Evolutionary conservation across 1,140 invertebrate genomes (phyloP).

Genomic region (Sitobion miscanthi): DNA sequence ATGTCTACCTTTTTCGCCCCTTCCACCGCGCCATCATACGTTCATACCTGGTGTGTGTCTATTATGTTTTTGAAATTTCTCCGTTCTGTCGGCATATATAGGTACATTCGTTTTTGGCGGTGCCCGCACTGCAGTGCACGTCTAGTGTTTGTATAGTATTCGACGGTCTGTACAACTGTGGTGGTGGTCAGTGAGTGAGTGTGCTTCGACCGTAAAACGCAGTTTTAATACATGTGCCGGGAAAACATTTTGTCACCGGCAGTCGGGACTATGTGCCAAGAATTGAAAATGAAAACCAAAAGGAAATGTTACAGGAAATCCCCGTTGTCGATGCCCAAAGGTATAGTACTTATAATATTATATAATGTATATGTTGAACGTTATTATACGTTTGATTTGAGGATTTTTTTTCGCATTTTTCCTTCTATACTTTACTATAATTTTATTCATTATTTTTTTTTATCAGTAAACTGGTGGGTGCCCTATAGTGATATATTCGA

Average conservation of each 20-base stretch:
- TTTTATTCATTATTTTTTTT: slow-evolving; percentile 33
- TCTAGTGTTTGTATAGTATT: slow-evolving; percentile 24
- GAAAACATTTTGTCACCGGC: background rate
- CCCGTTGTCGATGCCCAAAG: slow-evolving; percentile 26
- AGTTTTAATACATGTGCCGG: slow-evolving; percentile 22
- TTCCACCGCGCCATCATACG: background rate
- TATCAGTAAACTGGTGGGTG: background rate
- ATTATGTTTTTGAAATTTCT: slow-evolving; percentile 54
- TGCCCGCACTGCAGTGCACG: background rate
- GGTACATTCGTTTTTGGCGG: slow-evolving; percentile 24
- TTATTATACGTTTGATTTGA: background rate
- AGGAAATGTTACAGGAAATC: slow-evolving; percentile 51
- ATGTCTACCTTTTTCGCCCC: slow-evolving; percentile 48
- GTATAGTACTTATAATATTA: background rate
- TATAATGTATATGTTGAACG: background rate
- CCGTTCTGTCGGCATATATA: background rate
- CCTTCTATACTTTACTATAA: background rate
- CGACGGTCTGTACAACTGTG: background rate
- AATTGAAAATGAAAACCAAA: slow-evolving; percentile 52
- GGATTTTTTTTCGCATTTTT: background rate
- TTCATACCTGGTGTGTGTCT: slow-evolving; percentile 6
- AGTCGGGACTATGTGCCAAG: slow-evolving; percentile 11
- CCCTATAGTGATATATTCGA: slow-evolving; percentile 18
- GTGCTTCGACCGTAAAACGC: background rate
- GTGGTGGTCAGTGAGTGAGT: slow-evolving; percentile 15